Evolutionary conservation across 2,797 vertebrate genomes (phyloP), one percentile per base, ranked within the genome.

Genomic region (Enteromius afrohamiltoni): DNA sequence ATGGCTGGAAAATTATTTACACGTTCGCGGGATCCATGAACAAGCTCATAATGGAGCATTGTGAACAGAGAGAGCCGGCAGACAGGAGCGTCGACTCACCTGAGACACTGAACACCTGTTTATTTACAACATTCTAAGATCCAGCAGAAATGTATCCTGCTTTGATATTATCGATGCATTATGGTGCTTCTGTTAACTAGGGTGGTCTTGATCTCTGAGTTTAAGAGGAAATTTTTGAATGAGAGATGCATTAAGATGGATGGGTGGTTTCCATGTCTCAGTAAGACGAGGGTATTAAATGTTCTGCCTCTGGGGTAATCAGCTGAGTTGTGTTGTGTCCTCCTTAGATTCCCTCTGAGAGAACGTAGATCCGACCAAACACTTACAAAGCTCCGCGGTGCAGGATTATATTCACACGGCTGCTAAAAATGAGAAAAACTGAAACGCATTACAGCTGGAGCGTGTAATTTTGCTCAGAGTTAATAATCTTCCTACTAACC

Each of bases 1-100:
- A 91, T 86, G 84, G 86, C 87, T 93, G 88, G 88, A 92, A 92
- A 92, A 93, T 93, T 93, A 93, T 93, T 93, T 88, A 93, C 91
- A 89, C 90, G 85, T 89, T 89, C 77, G 86, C 79, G 86, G 90
- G 91, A 93, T 94, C 93, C 82, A 87, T 94, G 94, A 89, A 91
- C 90, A 67, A 86, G 67, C 81, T 90, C 88, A 91, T 86, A 90
- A 86, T 64, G 85, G 60, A 84, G 26, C 23, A 67, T 68, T 58
- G 73, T 67, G 47, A 53, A 1, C 9, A 64, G 58, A 65, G 10
- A 45, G 29, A 73, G 11, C 23, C 11, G 1, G n/a, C 17, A 8
- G 83, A 74, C 74, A 8, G 3, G 53, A 19, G 19, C 77, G 78
- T 82, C 8, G 53, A 55, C 82, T 85, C 83, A 83, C 81, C 77